phyloP scores from a whole-genome alignment of 2,797 vertebrate species.

The Sandelia bainsii region DNA sequence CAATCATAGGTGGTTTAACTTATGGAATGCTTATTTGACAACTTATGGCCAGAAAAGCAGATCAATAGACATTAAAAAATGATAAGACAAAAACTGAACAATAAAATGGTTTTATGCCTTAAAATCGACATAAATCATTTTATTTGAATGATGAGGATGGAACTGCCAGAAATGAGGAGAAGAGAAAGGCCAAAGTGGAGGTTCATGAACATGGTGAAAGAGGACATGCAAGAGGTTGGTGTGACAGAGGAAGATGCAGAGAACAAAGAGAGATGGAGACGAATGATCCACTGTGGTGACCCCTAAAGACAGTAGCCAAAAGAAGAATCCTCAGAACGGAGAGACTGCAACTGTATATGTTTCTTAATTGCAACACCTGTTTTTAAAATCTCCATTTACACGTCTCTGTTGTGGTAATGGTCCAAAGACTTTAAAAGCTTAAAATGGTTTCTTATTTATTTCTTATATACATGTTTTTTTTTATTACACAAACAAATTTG shows the following conservation, averaged over 20 bases:
- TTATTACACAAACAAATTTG: neutral
- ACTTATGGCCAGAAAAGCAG: no score
- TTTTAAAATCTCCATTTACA: constrained; percentile 12
- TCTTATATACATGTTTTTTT: neutral
- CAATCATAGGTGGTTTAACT: neutral
- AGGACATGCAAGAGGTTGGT: no score
- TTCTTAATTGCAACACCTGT: neutral
- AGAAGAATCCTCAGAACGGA: no score
- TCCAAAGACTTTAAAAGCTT: neutral
- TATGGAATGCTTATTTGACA: constrained; percentile 8
- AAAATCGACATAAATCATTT: neutral
- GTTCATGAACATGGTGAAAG: no score
- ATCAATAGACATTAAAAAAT: neutral
- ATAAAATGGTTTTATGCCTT: neutral
- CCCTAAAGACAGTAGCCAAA: no score
- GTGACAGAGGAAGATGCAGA: no score
- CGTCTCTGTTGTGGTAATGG: neutral
- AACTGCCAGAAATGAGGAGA: no score
- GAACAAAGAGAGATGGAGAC: no score
- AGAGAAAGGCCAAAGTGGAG: no score
- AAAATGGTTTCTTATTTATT: neutral
- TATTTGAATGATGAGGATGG: no score
- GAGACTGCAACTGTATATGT: neutral
- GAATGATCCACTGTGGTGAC: no score
- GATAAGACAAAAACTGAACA: neutral